Percentiles rank a stretch among this genome's conserved stretches.
Evolutionary conservation across 2,113 vertebrate species (phyloP).

Genomic region (Nothoprocta pentlandii): DNA sequence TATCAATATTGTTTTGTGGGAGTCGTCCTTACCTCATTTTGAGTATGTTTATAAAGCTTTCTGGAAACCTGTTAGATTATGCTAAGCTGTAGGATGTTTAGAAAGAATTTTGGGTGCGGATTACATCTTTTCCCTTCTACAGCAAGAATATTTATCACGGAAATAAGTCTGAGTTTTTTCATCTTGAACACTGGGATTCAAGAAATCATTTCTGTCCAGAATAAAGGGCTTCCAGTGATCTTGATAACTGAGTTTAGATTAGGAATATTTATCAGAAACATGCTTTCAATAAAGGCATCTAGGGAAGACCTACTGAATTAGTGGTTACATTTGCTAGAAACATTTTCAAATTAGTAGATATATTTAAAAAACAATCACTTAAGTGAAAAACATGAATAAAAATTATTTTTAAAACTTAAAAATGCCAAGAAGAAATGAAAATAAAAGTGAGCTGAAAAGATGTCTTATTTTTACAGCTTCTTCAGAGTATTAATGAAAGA

Average conservation of each 20-base stretch:
- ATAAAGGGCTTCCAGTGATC: neutral
- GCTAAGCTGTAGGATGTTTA: neutral
- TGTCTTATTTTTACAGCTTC: neutral
- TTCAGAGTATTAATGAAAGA: neutral
- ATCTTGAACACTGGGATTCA: neutral
- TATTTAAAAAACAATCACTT: neutral
- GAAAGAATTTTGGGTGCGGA: neutral
- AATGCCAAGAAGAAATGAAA: neutral
- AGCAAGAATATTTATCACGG: neutral
- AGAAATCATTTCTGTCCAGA: neutral
- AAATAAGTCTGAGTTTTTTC: neutral
- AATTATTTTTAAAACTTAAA: neutral
- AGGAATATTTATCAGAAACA: neutral
- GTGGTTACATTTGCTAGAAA: conserved; percentile 2
- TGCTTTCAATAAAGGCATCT: neutral
- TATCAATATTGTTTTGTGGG: neutral
- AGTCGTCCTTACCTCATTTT: neutral
- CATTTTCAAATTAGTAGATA: neutral
- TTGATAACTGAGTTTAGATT: neutral
- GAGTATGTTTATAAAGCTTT: neutral
- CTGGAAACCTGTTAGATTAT: too few species aligned
- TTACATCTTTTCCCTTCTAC: neutral
- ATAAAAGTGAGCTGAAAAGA: conserved; percentile 11
- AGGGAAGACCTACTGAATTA: neutral
- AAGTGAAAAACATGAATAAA: conserved; percentile 22